Base-by-base conservation (phyloP, 2,113 vertebrate species). In the Nibea albiflora region DNA sequence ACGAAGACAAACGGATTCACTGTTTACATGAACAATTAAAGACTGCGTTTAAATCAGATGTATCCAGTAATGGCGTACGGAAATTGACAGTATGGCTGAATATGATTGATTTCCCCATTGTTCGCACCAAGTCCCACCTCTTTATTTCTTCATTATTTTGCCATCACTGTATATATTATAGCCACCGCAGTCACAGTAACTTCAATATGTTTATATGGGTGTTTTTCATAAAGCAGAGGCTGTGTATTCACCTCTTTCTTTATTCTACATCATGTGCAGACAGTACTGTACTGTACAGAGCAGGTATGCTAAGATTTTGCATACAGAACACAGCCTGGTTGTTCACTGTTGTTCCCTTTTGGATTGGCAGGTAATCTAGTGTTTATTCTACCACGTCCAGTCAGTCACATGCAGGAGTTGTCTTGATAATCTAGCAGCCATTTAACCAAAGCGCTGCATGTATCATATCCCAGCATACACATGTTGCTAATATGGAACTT, bases 31-130 rank as follows among this genome's bases (percentile, higher is more conserved):
- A 22, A 54, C 47, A 22, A 11, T 7, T 1, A 4, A 17, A 3
- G 0, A 31, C 19, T 6, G 15, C n/a, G 24, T n/a, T 4, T 6
- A 16, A 10, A 12, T 67, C 9, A 2, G 10, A 9, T 53, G 19
- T 20, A 5, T n/a, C 5, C 5, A 11, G 46, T 8, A 26, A 12
- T 31, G 15, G 17, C 11, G 10, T 0, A 3, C 11, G 14, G 12
- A 47, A n/a, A 14, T 14, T 11, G 58, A 12, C 20, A 42, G 4
- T 50, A 46, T 3, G 9, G 20, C n/a, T 49, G 31, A 4, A 42
- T 44, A 24, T 31, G 16, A 24, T 11, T 8, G 0, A 12, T 28
- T 15, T 26, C 19, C 17, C 3, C 49, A 31, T 2, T 24, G 11
- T 20, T 1, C 11, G 11, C 62, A 39, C 35, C 31, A 31, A 31